Conservation (phyloP, 2,113 vertebrate genomes). For the Sinocyclocheilus rhinocerous region DNA sequence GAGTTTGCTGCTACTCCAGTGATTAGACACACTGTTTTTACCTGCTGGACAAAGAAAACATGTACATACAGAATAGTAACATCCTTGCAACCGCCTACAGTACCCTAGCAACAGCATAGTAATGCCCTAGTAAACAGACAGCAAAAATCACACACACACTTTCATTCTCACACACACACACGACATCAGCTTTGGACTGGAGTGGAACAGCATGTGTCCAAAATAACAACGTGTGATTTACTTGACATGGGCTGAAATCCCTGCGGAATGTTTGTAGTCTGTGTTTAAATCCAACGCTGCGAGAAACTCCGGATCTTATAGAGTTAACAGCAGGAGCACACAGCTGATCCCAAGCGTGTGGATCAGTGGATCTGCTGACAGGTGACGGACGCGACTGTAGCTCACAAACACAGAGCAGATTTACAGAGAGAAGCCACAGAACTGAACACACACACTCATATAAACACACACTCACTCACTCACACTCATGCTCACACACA, state of each 20-base stretch:
- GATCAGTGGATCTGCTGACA: not conserved
- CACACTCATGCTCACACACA: not conserved
- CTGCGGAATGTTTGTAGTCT: not conserved
- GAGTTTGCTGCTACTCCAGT: too few relatives aligned
- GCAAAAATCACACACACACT: not conserved
- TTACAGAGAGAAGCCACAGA: not conserved
- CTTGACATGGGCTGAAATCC: not conserved
- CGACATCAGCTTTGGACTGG: not conserved
- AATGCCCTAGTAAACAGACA: too few relatives aligned
- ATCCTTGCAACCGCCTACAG: not conserved
- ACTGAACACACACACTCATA: not conserved
- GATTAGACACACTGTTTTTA: too few relatives aligned
- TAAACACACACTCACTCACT: not conserved
- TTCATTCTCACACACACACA: not conserved
- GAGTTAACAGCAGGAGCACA: not conserved
- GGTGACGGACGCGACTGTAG: not conserved
- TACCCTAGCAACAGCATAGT: too few relatives aligned
- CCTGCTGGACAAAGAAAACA: too few relatives aligned
- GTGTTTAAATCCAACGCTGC: not conserved
- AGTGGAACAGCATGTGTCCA: not conserved
- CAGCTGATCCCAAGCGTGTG: not conserved
- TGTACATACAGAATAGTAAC: not conserved
- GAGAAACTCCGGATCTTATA: not conserved
- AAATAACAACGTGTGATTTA: not conserved
- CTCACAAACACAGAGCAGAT: not conserved